These are phyloP conservation scores for Lepisosteus oculatus DNA, from an alignment of 2,113 vertebrate species.

Conservation along the genomic window DNA sequence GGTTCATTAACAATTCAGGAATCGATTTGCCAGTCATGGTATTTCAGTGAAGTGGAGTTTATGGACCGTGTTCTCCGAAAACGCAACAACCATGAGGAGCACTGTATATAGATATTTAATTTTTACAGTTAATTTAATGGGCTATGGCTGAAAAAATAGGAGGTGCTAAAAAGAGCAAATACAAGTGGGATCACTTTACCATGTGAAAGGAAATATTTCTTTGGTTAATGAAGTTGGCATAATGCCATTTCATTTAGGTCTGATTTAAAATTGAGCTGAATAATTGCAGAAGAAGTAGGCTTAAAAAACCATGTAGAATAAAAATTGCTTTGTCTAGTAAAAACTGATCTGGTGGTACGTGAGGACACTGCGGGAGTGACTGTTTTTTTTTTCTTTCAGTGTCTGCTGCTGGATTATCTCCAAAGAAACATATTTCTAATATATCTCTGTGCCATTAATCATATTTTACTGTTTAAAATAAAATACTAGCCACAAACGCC, in stretches of 20 bases:
- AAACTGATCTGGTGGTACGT: slow-evolving; percentile 13
- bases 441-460: slow-evolving; percentile 33
- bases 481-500: not conserved
- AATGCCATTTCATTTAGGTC: slow-evolving; percentile 26
- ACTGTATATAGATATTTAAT: no score
- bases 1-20: no score
- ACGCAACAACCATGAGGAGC: no score
- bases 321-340: slow-evolving; percentile 28
- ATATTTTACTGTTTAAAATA: slow-evolving; percentile 27
- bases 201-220: slow-evolving; percentile 13
- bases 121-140: slow-evolving; percentile 7
- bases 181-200: slow-evolving; percentile 3
- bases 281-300: slow-evolving; percentile 14
- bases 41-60: no score
- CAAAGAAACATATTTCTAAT: slow-evolving; percentile 10
- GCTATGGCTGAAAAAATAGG: slow-evolving; percentile 17
- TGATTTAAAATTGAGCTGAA: slow-evolving; percentile 30
- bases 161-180: not conserved
- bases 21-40: no score
- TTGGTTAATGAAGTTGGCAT: slow-evolving; percentile 31
- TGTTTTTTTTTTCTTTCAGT: not conserved
- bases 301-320: slow-evolving; percentile 20
- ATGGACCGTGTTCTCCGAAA: no score
- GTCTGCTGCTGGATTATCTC: slow-evolving; percentile 30
- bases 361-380: slow-evolving; percentile 17